phyloP scores from a whole-genome alignment of 2,113 vertebrate genomes.

The Leptobrachium leishanense region DNA sequence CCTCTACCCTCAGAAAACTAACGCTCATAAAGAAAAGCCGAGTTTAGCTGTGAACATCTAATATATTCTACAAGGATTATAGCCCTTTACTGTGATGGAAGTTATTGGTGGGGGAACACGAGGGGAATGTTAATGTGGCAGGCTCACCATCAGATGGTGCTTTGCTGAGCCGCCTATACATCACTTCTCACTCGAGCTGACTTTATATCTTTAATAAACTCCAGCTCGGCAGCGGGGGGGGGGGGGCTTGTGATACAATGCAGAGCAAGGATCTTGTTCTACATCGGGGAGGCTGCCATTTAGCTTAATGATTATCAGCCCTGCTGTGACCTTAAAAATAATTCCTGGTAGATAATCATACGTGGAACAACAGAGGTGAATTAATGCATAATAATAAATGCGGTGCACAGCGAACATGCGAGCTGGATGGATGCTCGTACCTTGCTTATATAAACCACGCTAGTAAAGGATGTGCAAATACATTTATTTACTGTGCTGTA shows the following conservation, averaged over 20 bases:
- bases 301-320: constrained; percentile 35
- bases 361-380: not conserved
- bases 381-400: constrained; percentile 1
- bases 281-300: constrained; percentile 25
- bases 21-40: constrained; percentile 45
- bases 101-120: constrained; percentile 43
- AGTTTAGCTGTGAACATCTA: constrained; percentile 47
- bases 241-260: not conserved
- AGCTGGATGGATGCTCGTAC: no score
- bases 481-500: no score
- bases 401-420: no score
- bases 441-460: no score
- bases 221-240: not conserved
- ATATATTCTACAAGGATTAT: constrained; percentile 50
- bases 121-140: constrained; percentile 44
- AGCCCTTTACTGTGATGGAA: constrained; percentile 47
- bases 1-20: constrained; percentile 46
- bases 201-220: constrained; percentile 51
- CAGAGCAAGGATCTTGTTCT: constrained; percentile 24
- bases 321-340: constrained; percentile 14
- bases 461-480: no score
- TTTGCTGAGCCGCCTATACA: constrained; percentile 43
- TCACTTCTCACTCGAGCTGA: constrained; percentile 30
- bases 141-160: constrained; percentile 33
- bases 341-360: not conserved